Conservation (phyloP, 2,113 vertebrate species). For the Labrus mixtus region DNA sequence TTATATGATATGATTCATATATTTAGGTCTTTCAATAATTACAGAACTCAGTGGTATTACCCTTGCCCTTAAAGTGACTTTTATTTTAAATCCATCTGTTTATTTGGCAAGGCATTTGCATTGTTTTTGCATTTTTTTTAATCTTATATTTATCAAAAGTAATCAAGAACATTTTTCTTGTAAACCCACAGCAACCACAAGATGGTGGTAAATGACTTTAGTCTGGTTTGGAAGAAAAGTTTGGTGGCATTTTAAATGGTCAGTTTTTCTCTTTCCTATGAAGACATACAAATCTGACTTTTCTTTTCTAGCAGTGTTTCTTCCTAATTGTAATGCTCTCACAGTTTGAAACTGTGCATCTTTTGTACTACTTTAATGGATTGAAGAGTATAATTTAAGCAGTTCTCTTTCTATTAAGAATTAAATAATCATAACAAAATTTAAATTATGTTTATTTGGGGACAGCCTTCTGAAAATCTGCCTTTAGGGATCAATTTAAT, state of each 20-base stretch:
- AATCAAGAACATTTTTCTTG: background rate
- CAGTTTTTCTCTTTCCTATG: background rate
- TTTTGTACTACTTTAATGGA: background rate
- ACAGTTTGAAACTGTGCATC: background rate
- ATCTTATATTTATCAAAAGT: background rate
- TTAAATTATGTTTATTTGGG: background rate
- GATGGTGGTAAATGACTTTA: slow-evolving; percentile 66
- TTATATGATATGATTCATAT: no score
- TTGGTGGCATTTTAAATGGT: no score
- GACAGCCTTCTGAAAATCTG: background rate
- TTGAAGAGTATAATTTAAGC: background rate
- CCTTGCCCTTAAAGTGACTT: background rate
- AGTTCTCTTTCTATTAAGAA: background rate
- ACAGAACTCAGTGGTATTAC: background rate
- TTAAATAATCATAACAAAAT: background rate
- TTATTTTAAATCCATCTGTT: background rate
- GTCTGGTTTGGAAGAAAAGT: background rate
- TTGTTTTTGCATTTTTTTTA: no score
- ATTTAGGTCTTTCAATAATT: no score
- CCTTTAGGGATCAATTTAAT: background rate
- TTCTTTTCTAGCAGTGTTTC: background rate
- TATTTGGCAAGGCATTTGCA: background rate
- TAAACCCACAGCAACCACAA: slow-evolving; percentile 55
- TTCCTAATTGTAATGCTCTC: background rate
- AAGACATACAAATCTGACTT: background rate